phyloP scores from a whole-genome alignment of 2,797 vertebrate species.

The Tokudaia muenninki region DNA sequence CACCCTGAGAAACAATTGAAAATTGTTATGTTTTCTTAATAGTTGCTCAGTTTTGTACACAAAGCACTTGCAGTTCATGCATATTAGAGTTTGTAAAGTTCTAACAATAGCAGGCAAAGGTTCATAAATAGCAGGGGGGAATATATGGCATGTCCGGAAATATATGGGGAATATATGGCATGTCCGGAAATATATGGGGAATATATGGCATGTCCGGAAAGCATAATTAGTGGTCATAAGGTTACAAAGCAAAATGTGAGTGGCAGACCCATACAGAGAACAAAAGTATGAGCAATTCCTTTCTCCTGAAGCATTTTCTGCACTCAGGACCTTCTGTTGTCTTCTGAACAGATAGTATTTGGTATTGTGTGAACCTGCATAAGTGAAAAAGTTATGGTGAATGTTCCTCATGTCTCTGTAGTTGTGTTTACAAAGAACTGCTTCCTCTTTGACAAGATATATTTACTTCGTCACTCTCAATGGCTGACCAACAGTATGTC shows the following conservation, averaged over 20 bases:
- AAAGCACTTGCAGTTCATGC: not conserved
- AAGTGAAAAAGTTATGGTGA: not conserved
- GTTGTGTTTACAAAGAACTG: not conserved
- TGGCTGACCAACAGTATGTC: not conserved
- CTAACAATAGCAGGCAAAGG: conserved; percentile 15
- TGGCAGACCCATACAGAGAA: not conserved
- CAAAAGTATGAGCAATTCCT: not conserved
- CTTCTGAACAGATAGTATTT: not conserved
- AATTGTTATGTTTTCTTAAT: conserved; percentile 22
- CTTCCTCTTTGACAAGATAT: not conserved
- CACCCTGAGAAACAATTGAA: not conserved
- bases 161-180: not conserved
- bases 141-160: not conserved
- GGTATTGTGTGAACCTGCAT: not conserved
- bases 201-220: not conserved
- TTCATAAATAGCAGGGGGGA: not conserved
- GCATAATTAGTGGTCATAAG: not conserved
- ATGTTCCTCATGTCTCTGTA: not conserved
- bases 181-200: no score
- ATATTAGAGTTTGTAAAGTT: not conserved
- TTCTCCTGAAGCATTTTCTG: not conserved
- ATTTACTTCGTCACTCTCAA: not conserved
- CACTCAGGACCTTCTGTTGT: not conserved
- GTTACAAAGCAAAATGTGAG: conserved; percentile 12
- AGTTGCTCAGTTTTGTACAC: not conserved